A percentile compares a stretch with the other conserved stretches of the same genome.
phyloP scores from a whole-genome alignment of 2,888 invertebrate species.

The Rugalucina vietnamica region DNA sequence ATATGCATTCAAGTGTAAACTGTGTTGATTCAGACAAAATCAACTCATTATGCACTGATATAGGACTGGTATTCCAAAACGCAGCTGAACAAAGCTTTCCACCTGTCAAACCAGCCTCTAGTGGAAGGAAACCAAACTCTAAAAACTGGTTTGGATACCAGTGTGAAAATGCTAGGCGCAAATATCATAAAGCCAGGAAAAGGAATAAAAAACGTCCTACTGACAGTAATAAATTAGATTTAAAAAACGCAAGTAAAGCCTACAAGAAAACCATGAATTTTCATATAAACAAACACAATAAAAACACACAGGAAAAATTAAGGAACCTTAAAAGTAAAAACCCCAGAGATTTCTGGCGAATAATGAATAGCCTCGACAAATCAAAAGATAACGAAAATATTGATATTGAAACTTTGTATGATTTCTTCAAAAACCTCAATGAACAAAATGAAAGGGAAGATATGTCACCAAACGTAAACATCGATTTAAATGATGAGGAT shows the following conservation, averaged over 20 bases:
- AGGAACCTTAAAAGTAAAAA: neutral
- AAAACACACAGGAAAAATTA: neutral
- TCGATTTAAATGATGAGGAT: neutral
- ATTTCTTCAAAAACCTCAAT: neutral
- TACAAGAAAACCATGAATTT: constrained; percentile 2
- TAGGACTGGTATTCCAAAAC: neutral
- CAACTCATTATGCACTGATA: neutral
- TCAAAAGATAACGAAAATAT: neutral
- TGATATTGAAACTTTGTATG: neutral
- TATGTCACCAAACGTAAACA: neutral
- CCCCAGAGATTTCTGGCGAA: constrained; percentile 11
- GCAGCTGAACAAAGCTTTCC: neutral
- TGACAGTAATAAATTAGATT: neutral
- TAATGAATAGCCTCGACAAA: neutral
- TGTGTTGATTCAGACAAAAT: neutral
- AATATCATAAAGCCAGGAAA: neutral
- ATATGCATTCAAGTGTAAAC: too few relatives aligned
- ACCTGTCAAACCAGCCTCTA: neutral
- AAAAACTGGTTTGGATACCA: neutral
- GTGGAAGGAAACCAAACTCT: neutral
- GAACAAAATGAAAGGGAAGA: neutral
- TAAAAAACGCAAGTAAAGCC: neutral
- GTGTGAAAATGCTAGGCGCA: neutral
- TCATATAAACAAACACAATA: neutral
- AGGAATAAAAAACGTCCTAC: neutral